Conservation (phyloP, 2,888 invertebrate species). For the Blastobasis lacticolella region DNA sequence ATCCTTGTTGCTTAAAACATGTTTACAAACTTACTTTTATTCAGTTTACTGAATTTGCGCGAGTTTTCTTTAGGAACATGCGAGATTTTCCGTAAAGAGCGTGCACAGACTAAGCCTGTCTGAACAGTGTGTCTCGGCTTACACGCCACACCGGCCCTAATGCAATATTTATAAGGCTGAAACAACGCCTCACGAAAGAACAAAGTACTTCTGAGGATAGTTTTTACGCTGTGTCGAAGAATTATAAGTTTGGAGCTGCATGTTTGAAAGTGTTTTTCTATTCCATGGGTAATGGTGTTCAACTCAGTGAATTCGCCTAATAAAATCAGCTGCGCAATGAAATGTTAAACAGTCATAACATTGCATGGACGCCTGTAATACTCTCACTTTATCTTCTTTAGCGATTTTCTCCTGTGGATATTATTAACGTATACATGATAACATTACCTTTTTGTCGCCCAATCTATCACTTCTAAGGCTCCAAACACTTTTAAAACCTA, state of each 20-base stretch:
- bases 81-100: slow-evolving; percentile 17
- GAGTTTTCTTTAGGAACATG: slow-evolving; percentile 23
- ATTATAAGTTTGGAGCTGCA: not conserved
- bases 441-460: too few species aligned
- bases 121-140: slow-evolving; percentile 42
- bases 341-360: too few species aligned
- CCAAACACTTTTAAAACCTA: too few species aligned
- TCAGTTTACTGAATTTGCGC: not conserved
- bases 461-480: too few species aligned
- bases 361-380: too few species aligned
- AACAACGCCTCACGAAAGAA: slow-evolving; percentile 5
- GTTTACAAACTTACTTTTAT: not conserved
- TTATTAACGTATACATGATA: too few species aligned
- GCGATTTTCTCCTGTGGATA: too few species aligned
- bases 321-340: too few species aligned
- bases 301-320: too few species aligned
- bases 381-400: too few species aligned
- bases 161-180: slow-evolving; percentile 49
- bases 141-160: slow-evolving; percentile 38
- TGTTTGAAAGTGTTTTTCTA: not conserved
- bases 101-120: slow-evolving; percentile 12
- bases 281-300: too few species aligned
- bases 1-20: too few species aligned
- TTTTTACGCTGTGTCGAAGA: slow-evolving; percentile 1
- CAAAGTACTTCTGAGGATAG: slow-evolving; percentile 2